A percentile compares a stretch with the other conserved stretches of the same genome.
phyloP scores from a whole-genome alignment of 2,113 vertebrate genomes.

The Platycercus adscitus region DNA sequence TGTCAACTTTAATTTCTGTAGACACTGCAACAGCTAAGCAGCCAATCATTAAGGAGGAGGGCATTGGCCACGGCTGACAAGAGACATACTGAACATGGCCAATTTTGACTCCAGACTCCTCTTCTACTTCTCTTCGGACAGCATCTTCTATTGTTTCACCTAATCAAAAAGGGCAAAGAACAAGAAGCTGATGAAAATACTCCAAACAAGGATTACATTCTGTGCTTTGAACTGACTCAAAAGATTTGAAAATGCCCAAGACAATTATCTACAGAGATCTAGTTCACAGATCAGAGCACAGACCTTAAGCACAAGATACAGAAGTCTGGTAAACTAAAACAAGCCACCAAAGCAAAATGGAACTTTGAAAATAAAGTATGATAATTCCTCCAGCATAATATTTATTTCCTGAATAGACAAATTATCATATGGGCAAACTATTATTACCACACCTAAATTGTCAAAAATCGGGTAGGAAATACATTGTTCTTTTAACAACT shows the following conservation, averaged over 20 bases:
- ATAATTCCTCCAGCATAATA: not conserved
- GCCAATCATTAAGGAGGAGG: slow-evolving; percentile 94
- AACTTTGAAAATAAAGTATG: not conserved
- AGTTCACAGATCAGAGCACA: slow-evolving; percentile 7
- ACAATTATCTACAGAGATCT: not conserved
- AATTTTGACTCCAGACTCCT: slow-evolving; percentile 90
- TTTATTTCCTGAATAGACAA: not conserved
- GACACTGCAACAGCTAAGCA: slow-evolving; percentile 88
- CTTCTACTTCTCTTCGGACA: slow-evolving; percentile 91
- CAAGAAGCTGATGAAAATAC: slow-evolving; percentile 34
- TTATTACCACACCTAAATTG: not conserved
- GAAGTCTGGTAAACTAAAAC: not conserved
- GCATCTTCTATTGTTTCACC: slow-evolving; percentile 91
- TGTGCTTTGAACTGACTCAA: slow-evolving; percentile 7
- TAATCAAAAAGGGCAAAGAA: slow-evolving; percentile 73
- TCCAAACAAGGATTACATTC: not conserved
- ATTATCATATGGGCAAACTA: not conserved
- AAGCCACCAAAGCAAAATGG: not conserved
- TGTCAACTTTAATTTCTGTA: slow-evolving; percentile 90
- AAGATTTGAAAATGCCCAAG: slow-evolving; percentile 46
- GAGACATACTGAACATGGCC: slow-evolving; percentile 89
- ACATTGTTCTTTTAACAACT: not conserved
- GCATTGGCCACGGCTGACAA: slow-evolving; percentile 96
- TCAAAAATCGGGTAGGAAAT: not conserved
- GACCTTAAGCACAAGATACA: not conserved